These are phyloP conservation scores for Metopia argyrocephala DNA, from an alignment of 2,888 invertebrate genomes.

Conservation along the genomic window DNA sequence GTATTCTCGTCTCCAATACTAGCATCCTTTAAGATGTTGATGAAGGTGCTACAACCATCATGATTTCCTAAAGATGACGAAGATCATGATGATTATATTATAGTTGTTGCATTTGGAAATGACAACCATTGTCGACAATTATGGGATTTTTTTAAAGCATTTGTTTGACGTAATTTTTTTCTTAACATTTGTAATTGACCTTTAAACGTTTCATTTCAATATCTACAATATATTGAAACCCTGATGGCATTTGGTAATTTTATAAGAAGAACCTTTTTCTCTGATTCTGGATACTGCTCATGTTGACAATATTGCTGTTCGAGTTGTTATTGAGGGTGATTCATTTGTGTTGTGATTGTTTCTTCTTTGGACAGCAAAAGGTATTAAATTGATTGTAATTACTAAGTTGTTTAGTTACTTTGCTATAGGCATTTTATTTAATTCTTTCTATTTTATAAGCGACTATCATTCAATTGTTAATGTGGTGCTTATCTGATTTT, in stretches of 20 bases:
- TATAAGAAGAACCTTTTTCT: slow-evolving; percentile 38
- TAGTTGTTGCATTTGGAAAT: slow-evolving; percentile 29
- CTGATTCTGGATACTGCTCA: slow-evolving; percentile 25
- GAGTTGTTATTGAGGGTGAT: slow-evolving; percentile 17
- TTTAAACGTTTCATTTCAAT: slow-evolving; percentile 71
- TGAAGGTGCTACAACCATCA: too few relatives aligned
- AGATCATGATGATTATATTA: neutral
- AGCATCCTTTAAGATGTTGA: neutral
- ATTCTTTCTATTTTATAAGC: slow-evolving; percentile 35
- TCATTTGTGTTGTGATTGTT: slow-evolving; percentile 19
- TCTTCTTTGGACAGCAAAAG: neutral
- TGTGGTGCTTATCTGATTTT: too few relatives aligned
- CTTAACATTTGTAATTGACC: slow-evolving; percentile 69
- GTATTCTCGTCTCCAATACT: neutral
- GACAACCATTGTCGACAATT: slow-evolving; percentile 67
- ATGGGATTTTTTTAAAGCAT: slow-evolving; percentile 73
- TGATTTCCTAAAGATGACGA: too few relatives aligned
- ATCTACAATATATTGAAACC: slow-evolving; percentile 66
- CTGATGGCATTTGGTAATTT: slow-evolving; percentile 60
- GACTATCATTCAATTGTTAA: neutral
- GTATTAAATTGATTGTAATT: slow-evolving; percentile 58
- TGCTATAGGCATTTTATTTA: slow-evolving; percentile 48
- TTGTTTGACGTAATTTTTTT: slow-evolving; percentile 72
- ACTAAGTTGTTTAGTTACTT: slow-evolving; percentile 35
- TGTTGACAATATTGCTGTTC: neutral